phyloP scores from a whole-genome alignment of 2,113 vertebrate species.

The Reinhardtius hippoglossoides region DNA sequence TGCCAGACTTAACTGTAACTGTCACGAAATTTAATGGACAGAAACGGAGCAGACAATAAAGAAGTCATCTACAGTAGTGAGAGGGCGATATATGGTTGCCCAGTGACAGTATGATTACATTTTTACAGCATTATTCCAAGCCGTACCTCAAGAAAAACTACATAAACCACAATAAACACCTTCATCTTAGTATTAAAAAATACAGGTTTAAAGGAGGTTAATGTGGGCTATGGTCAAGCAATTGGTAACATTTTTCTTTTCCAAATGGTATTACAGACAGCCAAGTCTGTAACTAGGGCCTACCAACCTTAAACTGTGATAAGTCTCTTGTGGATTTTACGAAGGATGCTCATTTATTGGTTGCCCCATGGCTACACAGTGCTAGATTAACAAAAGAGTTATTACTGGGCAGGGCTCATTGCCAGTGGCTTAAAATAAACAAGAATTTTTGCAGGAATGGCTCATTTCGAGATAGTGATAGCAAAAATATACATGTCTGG shows the following conservation, averaged over 20 bases:
- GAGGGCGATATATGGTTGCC: neutral
- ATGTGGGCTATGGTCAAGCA: neutral
- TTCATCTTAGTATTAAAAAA: neutral
- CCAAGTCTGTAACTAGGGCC: neutral
- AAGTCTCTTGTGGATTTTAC: neutral
- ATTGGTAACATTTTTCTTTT: neutral
- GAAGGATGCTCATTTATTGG: neutral
- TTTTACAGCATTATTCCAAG: neutral
- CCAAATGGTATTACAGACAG: neutral
- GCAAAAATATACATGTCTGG: neutral
- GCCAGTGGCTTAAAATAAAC: conserved; percentile 3
- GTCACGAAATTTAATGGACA: neutral
- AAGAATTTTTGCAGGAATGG: neutral
- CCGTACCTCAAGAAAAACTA: neutral
- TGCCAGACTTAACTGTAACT: conserved; percentile 6
- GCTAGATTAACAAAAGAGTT: conserved; percentile 13
- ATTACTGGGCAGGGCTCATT: conserved; percentile 5
- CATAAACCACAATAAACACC: neutral
- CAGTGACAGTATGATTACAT: neutral
- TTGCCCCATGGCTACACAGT: neutral
- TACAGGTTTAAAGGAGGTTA: neutral
- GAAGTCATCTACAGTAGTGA: neutral
- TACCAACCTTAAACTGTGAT: neutral
- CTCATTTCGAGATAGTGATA: neutral
- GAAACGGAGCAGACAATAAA: conserved; percentile 1